Base-by-base conservation (phyloP, 2,113 vertebrate species). In the Clarias magur region DNA sequence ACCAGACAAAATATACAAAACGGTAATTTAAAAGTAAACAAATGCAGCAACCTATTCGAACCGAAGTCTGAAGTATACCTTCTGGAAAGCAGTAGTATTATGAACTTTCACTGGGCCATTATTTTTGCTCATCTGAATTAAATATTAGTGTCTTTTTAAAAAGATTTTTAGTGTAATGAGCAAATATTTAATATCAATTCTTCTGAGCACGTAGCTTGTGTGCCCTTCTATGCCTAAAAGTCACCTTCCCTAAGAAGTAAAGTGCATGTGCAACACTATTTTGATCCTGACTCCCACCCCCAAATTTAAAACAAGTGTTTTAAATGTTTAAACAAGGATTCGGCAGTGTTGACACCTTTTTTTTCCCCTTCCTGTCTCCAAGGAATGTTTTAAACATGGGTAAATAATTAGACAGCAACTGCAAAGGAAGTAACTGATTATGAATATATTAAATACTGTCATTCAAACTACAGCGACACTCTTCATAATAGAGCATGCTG, bases 321-420 rank as follows among this genome's bases (percentile, higher is more conserved):
- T 8, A 4, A 81, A 79, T 17, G 73, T 78, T 78, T 86, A 86
- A 85, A 83, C 27, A 79, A 80, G 34, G 67, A 85, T 84, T 88
- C 68, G 92, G 92, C 92, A 93, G 92, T 91, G 92, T 90, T 92
- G 92, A 93, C 92, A 94, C 70, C 38, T 82, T 23, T 63, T 81
- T 72, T 54, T 65, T 17, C 34, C 34, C 1, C 21, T 16, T 67
- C 73, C 60, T 23, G 60, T 90, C 88, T 92, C 84, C 85, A 87
- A 92, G 93, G 93, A 95, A 95, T 94, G 94, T 93, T 94, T 94
- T 94, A 93, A 94, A 94, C 93, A 91, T 88, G 84, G 89, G 93
- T 92, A 92, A 91, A 92, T 88, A 91, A 92, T 90, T 91, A 92
- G 91, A 92, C 93, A 92, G 91, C 91, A 89, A 88, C 75, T 85